Evolutionary conservation across 2,888 invertebrate species (phyloP).

Genomic region (Sarcophaga variegata): DNA sequence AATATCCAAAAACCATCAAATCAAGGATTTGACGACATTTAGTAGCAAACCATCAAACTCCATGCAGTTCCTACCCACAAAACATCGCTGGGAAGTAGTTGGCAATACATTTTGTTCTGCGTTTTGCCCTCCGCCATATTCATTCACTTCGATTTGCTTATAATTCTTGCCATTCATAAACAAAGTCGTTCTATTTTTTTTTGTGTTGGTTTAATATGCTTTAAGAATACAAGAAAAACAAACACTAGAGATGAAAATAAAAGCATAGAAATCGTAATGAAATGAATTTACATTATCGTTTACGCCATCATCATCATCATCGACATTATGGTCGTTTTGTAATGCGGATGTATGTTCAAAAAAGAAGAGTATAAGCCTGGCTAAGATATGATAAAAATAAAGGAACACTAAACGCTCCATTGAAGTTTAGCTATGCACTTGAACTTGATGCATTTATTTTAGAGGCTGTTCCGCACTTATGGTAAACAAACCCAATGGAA

Average conservation of each 20-base stretch:
- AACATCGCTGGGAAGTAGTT: conserved; percentile 75
- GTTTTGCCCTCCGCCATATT: not conserved
- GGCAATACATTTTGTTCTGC: not conserved
- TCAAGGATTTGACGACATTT: conserved; percentile 43
- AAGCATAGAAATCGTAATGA: conserved; percentile 44
- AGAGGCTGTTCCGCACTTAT: not conserved
- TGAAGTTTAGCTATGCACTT: conserved; percentile 71
- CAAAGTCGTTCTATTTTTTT: conserved; percentile 55
- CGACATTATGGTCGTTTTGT: conserved; percentile 52
- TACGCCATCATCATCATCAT: conserved; percentile 54
- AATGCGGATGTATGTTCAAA: conserved; percentile 16
- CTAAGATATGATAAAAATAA: not conserved
- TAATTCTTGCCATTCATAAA: conserved; percentile 65
- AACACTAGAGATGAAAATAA: conserved; percentile 11
- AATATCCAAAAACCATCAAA: not conserved
- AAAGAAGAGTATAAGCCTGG: conserved; percentile 13
- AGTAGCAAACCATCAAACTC: conserved; percentile 67
- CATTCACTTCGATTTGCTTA: conserved; percentile 15
- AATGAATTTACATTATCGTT: conserved; percentile 57
- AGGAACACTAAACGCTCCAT: conserved; percentile 36
- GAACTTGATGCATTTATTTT: conserved; percentile 72
- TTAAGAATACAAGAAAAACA: conserved; percentile 42
- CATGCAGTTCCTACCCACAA: conserved; percentile 78
- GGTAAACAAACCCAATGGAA: conserved; percentile 6
- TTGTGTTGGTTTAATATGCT: conserved; percentile 25